Conservation (phyloP, 2,888 invertebrate species). For the Congeria kusceri region DNA sequence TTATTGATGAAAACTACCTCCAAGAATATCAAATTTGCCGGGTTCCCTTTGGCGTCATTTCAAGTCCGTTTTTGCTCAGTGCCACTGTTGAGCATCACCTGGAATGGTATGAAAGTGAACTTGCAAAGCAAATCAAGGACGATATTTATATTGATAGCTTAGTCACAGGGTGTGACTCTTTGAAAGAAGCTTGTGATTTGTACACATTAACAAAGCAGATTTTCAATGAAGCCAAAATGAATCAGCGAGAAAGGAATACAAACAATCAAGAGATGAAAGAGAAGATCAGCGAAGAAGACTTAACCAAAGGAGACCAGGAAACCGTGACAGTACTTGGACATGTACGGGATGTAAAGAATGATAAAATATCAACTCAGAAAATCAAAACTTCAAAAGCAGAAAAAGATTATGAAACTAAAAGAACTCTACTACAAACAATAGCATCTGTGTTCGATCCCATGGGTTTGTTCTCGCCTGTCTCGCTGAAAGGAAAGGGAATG, state of each 20-base stretch:
- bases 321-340: slow-evolving; percentile 16
- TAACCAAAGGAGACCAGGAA: neutral
- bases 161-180: slow-evolving; percentile 20
- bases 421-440: slow-evolving; percentile 4
- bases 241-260: slow-evolving; percentile 34
- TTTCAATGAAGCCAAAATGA: slow-evolving; percentile 39
- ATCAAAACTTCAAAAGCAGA: neutral
- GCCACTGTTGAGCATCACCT: slow-evolving; percentile 9
- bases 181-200: slow-evolving; percentile 3
- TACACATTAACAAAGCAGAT: slow-evolving; percentile 24
- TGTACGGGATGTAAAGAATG: slow-evolving; percentile 17
- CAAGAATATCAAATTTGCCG: slow-evolving; percentile 14
- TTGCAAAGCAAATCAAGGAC: neutral
- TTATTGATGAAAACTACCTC: neutral
- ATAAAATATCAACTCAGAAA: slow-evolving; percentile 1
- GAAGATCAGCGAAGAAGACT: neutral
- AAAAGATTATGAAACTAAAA: slow-evolving; percentile 9
- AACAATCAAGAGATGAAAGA: slow-evolving; percentile 5
- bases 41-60: slow-evolving; percentile 8
- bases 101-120: neutral
- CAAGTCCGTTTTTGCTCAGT: neutral
- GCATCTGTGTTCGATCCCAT: slow-evolving; percentile 32
- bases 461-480: slow-evolving; percentile 27
- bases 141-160: slow-evolving; percentile 9
- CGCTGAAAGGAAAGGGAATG: slow-evolving; percentile 15